phyloP scores from a whole-genome alignment of 2,113 vertebrate species.

The Sebastes schlegelii region DNA sequence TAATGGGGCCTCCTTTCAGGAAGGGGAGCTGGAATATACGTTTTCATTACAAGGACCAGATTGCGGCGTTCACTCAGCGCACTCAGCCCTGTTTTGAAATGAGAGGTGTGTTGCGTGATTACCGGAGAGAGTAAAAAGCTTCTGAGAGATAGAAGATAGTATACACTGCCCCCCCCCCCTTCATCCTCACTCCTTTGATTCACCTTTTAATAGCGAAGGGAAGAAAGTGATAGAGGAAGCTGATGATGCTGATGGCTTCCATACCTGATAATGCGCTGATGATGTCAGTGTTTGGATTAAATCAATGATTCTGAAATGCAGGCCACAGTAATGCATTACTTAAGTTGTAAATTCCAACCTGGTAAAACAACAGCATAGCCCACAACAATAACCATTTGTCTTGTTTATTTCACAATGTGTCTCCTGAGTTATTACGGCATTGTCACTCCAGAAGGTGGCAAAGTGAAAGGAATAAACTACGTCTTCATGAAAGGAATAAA shows the following conservation, averaged over 20 bases:
- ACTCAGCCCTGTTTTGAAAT: slow-evolving; percentile 77
- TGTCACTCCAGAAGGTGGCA: background rate
- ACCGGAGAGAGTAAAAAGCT: slow-evolving; percentile 74
- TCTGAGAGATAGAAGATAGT: slow-evolving; percentile 60
- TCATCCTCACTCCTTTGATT: slow-evolving; percentile 60
- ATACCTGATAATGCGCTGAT: slow-evolving; percentile 35
- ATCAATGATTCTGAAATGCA: slow-evolving; percentile 39
- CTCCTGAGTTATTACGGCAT: background rate
- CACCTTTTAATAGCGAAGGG: slow-evolving; percentile 52
- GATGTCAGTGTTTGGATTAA: slow-evolving; percentile 24
- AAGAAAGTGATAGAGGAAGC: slow-evolving; percentile 44
- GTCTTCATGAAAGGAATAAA: too few relatives aligned
- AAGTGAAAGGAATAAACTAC: too few relatives aligned
- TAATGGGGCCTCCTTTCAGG: slow-evolving; percentile 82
- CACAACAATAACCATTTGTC: too few relatives aligned
- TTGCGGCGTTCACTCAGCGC: slow-evolving; percentile 71
- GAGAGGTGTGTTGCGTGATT: slow-evolving; percentile 76
- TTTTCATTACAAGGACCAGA: slow-evolving; percentile 81
- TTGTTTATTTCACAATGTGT: background rate
- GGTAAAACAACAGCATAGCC: background rate
- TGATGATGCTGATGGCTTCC: slow-evolving; percentile 13
- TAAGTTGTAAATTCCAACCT: slow-evolving; percentile 1
- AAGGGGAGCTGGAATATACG: slow-evolving; percentile 75
- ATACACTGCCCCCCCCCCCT: slow-evolving; percentile 25
- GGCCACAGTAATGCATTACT: background rate